Evolutionary conservation across 2,888 invertebrate species (phyloP).

Genomic region (Tuberolachnus salignus): DNA sequence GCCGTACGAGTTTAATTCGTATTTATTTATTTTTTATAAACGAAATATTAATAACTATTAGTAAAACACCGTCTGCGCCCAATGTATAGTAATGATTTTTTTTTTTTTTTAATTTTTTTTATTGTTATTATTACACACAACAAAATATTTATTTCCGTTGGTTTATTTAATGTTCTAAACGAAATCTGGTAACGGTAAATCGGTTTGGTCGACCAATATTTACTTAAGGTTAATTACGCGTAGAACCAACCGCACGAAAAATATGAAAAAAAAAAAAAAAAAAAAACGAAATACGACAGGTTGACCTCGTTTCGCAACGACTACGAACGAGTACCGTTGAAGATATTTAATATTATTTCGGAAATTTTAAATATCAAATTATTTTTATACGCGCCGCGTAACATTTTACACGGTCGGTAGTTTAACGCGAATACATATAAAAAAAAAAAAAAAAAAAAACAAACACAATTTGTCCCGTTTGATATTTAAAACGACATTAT

Average conservation of each 20-base stretch:
- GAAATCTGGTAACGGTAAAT: constrained; percentile 4
- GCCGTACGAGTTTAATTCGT: no score
- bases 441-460: no score
- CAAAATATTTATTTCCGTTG: neutral
- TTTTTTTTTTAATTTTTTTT: no score
- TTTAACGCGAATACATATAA: neutral
- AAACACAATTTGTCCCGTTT: neutral
- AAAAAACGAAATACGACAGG: neutral
- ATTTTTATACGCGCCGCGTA: neutral
- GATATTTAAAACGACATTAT: neutral
- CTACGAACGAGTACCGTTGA: no score
- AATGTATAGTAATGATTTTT: no score
- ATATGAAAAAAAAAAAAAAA: neutral
- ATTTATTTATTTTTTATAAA: no score
- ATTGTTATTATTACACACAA: neutral
- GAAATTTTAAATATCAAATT: constrained; percentile 38
- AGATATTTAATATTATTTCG: neutral
- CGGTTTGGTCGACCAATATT: neutral
- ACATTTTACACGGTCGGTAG: constrained; percentile 16
- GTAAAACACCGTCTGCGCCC: no score
- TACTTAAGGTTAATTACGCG: constrained; percentile 22
- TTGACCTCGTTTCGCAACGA: constrained; percentile 28
- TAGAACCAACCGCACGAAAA: neutral
- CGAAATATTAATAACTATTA: no score
- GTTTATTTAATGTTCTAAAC: constrained; percentile 12